Evolutionary conservation across 2,113 vertebrate genomes (phyloP).

Genomic region (Clarias gariepinus): DNA sequence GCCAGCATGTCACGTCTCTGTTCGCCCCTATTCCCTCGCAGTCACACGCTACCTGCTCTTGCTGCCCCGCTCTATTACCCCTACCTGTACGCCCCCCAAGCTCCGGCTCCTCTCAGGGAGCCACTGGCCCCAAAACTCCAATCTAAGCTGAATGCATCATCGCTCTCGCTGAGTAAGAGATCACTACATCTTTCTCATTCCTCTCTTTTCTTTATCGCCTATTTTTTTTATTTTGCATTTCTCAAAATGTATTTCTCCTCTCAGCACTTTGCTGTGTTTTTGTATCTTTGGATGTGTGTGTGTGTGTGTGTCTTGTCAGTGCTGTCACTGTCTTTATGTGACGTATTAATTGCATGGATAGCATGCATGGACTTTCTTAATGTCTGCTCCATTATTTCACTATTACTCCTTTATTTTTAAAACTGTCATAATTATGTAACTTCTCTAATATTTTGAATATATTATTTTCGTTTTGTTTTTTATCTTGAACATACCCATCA

Average conservation of each 20-base stretch:
- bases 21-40: slow-evolving; percentile 86
- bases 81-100: slow-evolving; percentile 67
- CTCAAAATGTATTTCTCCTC: neutral
- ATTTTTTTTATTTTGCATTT: neutral
- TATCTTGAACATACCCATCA: neutral
- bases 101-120: slow-evolving; percentile 61
- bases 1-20: slow-evolving; percentile 74
- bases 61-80: slow-evolving; percentile 78
- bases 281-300: slow-evolving; percentile 39
- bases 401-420: slow-evolving; percentile 2
- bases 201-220: slow-evolving; percentile 40
- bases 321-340: slow-evolving; percentile 14
- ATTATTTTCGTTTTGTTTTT: neutral
- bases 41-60: slow-evolving; percentile 80
- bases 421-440: neutral
- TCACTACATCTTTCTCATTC: slow-evolving; percentile 59
- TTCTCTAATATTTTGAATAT: neutral
- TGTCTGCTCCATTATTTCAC: neutral
- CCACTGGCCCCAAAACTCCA: slow-evolving; percentile 69
- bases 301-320: neutral
- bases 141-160: slow-evolving; percentile 72
- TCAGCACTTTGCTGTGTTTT: slow-evolving; percentile 14
- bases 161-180: slow-evolving; percentile 73
- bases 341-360: slow-evolving; percentile 14
- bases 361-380: slow-evolving; percentile 1